Evolutionary conservation across 2,113 vertebrate genomes (phyloP).

Genomic region (Mastomys natalensis): DNA sequence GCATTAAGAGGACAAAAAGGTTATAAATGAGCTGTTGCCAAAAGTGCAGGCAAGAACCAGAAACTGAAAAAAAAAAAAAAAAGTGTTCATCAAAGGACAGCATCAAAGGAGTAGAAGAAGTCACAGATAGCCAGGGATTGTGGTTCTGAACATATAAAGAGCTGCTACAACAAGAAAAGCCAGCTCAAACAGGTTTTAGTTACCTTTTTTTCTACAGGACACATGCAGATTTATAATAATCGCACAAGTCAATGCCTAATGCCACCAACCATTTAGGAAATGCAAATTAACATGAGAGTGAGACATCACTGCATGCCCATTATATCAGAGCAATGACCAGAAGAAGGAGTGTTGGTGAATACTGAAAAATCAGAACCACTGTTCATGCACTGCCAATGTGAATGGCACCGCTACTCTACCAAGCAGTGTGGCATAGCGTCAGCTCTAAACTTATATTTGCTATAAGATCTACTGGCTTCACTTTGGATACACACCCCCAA

Average conservation of each 20-base stretch:
- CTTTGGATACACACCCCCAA: neutral
- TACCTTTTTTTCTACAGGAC: neutral
- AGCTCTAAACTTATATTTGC: constrained; percentile 1
- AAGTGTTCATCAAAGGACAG: neutral
- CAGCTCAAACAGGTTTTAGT: neutral
- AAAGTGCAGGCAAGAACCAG: neutral
- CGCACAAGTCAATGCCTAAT: neutral
- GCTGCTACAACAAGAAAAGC: neutral
- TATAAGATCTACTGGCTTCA: neutral
- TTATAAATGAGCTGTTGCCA: neutral
- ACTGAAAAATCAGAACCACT: neutral
- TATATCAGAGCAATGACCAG: neutral
- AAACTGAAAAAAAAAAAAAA: neutral
- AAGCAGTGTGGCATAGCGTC: neutral
- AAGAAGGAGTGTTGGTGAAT: neutral
- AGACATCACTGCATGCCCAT: neutral
- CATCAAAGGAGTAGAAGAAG: neutral
- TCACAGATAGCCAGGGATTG: neutral
- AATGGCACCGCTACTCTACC: neutral
- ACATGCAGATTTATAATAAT: neutral
- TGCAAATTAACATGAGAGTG: neutral
- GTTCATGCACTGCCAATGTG: neutral
- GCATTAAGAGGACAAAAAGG: neutral
- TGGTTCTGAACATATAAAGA: neutral
- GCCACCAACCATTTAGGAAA: neutral